These are phyloP conservation scores for Bathynomus jamesi DNA, from an alignment of 1,140 invertebrate genomes.

Conservation along the genomic window DNA sequence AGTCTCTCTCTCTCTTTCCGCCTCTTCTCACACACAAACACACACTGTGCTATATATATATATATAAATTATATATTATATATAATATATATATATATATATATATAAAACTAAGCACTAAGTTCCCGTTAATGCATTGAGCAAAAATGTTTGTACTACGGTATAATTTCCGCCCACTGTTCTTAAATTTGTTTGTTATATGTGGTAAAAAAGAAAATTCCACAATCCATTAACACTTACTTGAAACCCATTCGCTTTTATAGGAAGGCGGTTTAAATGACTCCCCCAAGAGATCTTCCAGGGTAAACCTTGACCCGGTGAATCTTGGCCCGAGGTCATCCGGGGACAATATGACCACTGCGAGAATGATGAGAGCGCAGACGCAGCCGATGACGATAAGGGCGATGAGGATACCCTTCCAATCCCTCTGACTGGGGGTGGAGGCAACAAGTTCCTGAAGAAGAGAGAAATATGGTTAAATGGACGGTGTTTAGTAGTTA, in stretches of 20 bases:
- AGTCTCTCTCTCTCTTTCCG: too few relatives aligned
- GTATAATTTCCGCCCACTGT: too few relatives aligned
- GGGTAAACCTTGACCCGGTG: conserved; percentile 54
- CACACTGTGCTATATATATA: too few relatives aligned
- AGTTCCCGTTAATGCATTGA: too few relatives aligned
- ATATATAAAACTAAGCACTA: too few relatives aligned
- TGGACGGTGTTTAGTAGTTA: too few relatives aligned
- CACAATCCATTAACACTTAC: neutral
- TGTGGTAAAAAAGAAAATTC: too few relatives aligned
- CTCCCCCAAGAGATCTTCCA: conserved; percentile 57
- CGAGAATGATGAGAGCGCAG: conserved; percentile 73
- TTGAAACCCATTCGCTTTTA: neutral
- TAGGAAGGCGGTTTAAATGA: conserved; percentile 53
- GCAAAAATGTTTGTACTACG: too few relatives aligned
- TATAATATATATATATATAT: too few relatives aligned
- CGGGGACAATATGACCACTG: conserved; percentile 72
- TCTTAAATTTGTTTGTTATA: too few relatives aligned
- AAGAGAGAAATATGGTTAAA: neutral
- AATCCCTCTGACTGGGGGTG: conserved; percentile 71
- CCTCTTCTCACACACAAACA: too few relatives aligned
- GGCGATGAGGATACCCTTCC: conserved; percentile 81
- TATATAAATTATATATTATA: too few relatives aligned
- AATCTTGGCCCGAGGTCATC: conserved; percentile 61
- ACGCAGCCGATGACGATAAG: conserved; percentile 77
- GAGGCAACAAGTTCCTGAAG: conserved; percentile 66